Conservation (phyloP, 2,113 vertebrate genomes). For the Catharus bicknelli region DNA sequence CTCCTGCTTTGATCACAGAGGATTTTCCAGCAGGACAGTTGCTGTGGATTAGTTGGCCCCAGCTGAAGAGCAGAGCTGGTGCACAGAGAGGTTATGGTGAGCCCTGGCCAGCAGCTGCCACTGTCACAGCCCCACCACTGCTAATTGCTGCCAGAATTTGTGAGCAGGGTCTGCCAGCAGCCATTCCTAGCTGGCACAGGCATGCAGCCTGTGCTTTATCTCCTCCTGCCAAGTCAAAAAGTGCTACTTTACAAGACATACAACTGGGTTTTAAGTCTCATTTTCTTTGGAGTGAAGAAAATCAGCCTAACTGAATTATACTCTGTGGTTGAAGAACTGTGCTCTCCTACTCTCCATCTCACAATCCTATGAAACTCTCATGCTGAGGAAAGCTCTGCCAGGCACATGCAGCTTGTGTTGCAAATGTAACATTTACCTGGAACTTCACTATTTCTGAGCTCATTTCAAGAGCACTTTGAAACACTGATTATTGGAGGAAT, state of each 20-base stretch:
- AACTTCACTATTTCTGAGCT: neutral
- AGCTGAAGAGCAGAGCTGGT: neutral
- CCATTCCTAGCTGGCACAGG: neutral
- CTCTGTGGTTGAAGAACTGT: neutral
- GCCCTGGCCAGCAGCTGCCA: neutral
- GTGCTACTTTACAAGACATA: neutral
- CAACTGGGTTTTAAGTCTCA: neutral
- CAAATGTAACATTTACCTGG: neutral
- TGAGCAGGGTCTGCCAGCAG: neutral
- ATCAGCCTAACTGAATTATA: neutral
- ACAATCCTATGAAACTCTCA: neutral
- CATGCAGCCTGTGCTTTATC: neutral
- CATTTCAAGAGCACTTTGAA: neutral
- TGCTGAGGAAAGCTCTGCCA: neutral
- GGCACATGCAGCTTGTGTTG: rapidly evolving
- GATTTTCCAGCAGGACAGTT: neutral
- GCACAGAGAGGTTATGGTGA: neutral
- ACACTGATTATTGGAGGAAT: neutral
- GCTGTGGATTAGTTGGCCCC: neutral
- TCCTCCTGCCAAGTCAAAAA: neutral
- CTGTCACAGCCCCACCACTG: neutral
- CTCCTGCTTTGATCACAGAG: neutral
- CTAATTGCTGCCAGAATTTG: neutral
- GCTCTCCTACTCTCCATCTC: neutral
- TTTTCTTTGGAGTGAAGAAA: neutral